Evolutionary conservation across 2,113 vertebrate genomes (phyloP).

Genomic region (Antidorcas marsupialis): DNA sequence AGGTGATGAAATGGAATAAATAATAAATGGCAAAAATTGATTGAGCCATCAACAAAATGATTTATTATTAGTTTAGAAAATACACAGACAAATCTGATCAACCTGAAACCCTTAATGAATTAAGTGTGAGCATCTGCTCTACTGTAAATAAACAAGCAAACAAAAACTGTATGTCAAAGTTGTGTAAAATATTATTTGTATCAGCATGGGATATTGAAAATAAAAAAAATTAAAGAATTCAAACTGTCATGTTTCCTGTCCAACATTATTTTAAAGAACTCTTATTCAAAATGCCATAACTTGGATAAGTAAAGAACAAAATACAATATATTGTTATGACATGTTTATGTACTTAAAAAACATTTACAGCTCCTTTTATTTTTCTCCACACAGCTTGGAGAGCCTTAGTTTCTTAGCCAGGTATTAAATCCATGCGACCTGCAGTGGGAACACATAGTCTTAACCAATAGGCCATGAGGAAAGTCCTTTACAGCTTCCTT

Average conservation of each 20-base stretch:
- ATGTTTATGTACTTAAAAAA: not conserved
- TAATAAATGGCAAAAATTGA: slow-evolving; percentile 60
- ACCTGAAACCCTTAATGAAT: slow-evolving; percentile 28
- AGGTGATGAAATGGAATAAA: slow-evolving; percentile 57
- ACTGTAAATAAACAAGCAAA: not conserved
- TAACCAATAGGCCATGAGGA: not conserved
- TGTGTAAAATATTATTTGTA: not conserved
- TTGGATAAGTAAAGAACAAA: not conserved
- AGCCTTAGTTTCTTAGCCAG: not conserved
- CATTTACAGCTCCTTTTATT: not conserved
- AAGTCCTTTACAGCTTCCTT: not conserved
- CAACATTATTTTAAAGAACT: not conserved
- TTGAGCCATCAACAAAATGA: slow-evolving; percentile 56
- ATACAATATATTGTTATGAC: not conserved
- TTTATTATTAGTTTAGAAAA: slow-evolving; percentile 55
- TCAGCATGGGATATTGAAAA: not conserved
- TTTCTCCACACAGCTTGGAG: not conserved
- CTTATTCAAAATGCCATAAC: not conserved
- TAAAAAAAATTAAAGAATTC: not conserved
- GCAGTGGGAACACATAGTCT: not conserved
- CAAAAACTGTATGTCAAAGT: not conserved
- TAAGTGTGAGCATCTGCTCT: not conserved
- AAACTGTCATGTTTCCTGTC: not conserved
- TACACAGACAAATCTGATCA: slow-evolving; percentile 55
- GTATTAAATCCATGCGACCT: not conserved